Conservation (phyloP, 2,113 vertebrate genomes). For the Notechis scutatus region DNA sequence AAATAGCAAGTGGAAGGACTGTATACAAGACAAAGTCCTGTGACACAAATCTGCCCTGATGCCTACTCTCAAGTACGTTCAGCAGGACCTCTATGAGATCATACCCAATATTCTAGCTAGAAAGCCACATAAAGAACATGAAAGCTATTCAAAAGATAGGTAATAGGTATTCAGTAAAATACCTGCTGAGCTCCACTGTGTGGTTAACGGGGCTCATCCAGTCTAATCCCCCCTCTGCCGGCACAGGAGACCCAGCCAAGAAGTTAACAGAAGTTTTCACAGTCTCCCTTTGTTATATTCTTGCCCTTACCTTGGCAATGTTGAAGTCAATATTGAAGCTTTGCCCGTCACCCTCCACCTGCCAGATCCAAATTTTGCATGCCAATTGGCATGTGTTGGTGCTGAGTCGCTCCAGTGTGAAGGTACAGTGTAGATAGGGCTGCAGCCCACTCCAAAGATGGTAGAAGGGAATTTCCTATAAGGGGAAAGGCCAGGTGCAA, state of each 20-base stretch:
- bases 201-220: neutral
- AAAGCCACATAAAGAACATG: neutral
- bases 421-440: conserved; percentile 92
- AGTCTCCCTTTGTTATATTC: neutral
- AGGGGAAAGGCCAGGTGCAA: neutral
- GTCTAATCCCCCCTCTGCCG: neutral
- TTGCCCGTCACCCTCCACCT: conserved; percentile 97
- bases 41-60: neutral
- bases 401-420: conserved; percentile 93
- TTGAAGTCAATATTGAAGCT: conserved; percentile 93
- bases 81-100: neutral
- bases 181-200: neutral
- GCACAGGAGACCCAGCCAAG: neutral
- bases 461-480: conserved; percentile 95
- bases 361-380: conserved; percentile 98
- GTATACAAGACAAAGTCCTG: neutral
- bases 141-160: neutral
- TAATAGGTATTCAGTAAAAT: neutral
- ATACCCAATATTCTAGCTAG: neutral
- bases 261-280: neutral
- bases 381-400: conserved; percentile 91
- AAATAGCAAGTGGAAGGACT: neutral
- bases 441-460: conserved; percentile 94
- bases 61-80: neutral
- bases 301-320: conserved; percentile 87